These are phyloP conservation scores for Lagria hirta DNA, from an alignment of 2,888 invertebrate genomes.

Conservation along the genomic window DNA sequence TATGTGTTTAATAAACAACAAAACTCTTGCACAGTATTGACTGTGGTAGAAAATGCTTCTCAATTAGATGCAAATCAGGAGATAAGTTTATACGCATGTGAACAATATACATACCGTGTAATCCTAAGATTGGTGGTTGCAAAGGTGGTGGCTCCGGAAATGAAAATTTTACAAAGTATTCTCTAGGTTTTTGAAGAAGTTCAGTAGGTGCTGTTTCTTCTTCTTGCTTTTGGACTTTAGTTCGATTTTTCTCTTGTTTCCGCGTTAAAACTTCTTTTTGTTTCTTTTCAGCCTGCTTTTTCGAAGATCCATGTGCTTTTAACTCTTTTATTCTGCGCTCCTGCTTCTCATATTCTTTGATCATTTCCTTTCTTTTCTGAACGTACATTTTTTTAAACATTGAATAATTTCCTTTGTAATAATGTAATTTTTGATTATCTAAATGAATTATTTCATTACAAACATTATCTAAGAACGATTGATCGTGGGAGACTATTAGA, in stretches of 20 bases:
- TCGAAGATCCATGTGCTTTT: slow-evolving; percentile 93
- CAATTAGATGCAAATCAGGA: too few species aligned
- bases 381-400: slow-evolving; percentile 99
- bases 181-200: slow-evolving; percentile 85
- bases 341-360: slow-evolving; percentile 97
- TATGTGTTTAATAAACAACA: too few species aligned
- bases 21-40: too few species aligned
- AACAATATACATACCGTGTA: slow-evolving; percentile 69
- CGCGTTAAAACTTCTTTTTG: slow-evolving; percentile 88
- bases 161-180: slow-evolving; percentile 96
- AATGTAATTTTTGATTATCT: slow-evolving; percentile 89
- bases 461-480: slow-evolving; percentile 98
- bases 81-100: neutral
- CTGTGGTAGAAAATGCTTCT: too few species aligned
- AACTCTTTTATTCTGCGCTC: slow-evolving; percentile 93
- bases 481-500: slow-evolving; percentile 98
- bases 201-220: slow-evolving; percentile 80
- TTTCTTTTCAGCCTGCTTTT: slow-evolving; percentile 92
- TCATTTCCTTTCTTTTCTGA: slow-evolving; percentile 92
- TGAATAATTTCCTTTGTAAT: slow-evolving; percentile 97
- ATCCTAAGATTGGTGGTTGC: slow-evolving; percentile 94
- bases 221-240: slow-evolving; percentile 77
- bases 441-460: slow-evolving; percentile 99
- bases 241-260: slow-evolving; percentile 89
- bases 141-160: slow-evolving; percentile 97